Base-by-base conservation (phyloP, 2,113 vertebrate genomes). In the Percopsis transmontana region DNA sequence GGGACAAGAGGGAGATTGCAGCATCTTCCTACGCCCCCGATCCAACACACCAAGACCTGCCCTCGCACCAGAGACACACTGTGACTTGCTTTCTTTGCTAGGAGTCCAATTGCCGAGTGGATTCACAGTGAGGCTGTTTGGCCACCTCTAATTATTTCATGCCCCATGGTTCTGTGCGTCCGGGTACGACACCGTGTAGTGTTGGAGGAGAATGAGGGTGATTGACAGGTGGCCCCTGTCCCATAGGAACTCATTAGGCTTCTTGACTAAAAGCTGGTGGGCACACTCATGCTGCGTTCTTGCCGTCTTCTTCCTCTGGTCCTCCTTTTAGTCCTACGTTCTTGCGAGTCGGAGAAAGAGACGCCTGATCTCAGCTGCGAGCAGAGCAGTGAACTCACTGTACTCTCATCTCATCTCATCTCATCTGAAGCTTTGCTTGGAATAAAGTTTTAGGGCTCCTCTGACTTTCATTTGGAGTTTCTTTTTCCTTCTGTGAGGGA, bases 181-280 rank as follows among this genome's bases (percentile, higher is more conserved):
- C 83, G 76, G 90, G 90, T 80, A 89, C 70, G 79, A 83, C 72
- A 76, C 55, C 18, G 73, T 80, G 54, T 69, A 71, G 79, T 71
- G 78, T 79, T 88, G 82, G 82, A 80, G 83, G 78, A 84, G 83
- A 88, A 77, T 69, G 81, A 80, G 70, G 63, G 68, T 91, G 91
- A 93, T 89, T 93, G 92, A 93, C 92, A 91, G 90, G 54, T 79
- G 52, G 84, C 82, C 68, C 70, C 80, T 79, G 78, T 93, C 92
- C 91, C 92, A 88, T 72, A 92, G 92, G 92, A 93, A 84, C 92
- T 93, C 92, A 93, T 93, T 93, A 93, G 91, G 87, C 88, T 90
- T 80, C 76, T 81, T 80, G 90, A 93, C 90, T 91, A 91, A 92
- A 91, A 92, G 91, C 92, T 92, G 82, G 84, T 92, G 92, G 91